phyloP scores from a whole-genome alignment of 1,140 invertebrate genomes.

The Globodera ellingtonae region DNA sequence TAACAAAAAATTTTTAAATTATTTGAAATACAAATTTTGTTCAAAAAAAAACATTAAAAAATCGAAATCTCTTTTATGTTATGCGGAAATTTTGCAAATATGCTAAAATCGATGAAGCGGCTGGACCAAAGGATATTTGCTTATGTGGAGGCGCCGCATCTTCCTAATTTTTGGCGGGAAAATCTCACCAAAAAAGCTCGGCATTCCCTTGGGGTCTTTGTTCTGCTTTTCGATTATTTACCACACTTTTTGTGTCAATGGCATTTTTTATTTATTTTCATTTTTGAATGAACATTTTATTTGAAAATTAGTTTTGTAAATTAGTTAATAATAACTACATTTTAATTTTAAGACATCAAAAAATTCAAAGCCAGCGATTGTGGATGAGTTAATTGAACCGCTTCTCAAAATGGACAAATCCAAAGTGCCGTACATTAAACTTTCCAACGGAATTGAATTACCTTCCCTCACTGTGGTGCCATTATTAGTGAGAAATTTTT shows the following conservation, averaged over 20 bases:
- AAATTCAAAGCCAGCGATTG: not conserved
- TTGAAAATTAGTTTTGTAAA: not conserved
- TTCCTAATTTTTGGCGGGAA: too few relatives aligned
- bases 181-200: too few relatives aligned
- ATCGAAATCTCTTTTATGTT: too few relatives aligned
- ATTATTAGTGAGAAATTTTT: not conserved
- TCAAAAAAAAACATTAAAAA: not conserved
- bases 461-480: not conserved
- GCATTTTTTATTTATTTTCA: too few relatives aligned
- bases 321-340: too few relatives aligned
- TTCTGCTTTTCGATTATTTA: too few relatives aligned
- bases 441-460: not conserved
- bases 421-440: not conserved
- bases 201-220: too few relatives aligned
- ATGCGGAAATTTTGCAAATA: too few relatives aligned
- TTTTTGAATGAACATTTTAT: not conserved
- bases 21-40: not conserved
- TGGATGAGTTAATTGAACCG: not conserved
- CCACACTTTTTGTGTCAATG: too few relatives aligned
- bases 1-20: not conserved
- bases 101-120: too few relatives aligned
- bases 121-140: too few relatives aligned
- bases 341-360: not conserved
- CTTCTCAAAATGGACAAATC: not conserved
- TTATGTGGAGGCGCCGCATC: too few relatives aligned